Base-by-base conservation (phyloP, 2,797 vertebrate species). In the Danio jaintianensis region DNA sequence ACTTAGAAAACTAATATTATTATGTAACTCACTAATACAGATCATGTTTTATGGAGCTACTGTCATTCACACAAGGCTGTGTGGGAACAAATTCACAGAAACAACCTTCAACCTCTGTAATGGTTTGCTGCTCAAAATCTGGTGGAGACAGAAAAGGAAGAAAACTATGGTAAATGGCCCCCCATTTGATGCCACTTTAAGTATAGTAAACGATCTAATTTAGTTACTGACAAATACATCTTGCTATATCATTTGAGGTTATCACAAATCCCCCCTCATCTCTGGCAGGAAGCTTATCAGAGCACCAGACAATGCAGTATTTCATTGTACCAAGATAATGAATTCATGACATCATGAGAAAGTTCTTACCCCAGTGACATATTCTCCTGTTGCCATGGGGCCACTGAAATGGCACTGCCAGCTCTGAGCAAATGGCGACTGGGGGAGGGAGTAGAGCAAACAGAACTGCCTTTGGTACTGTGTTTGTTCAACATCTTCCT, bases 311-410 rank as follows among this genome's bases (percentile, higher is more conserved):
- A 79, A 75, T 61, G 76, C 53, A 58, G 43, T 67, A 77, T 81
- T 68, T 80, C 80, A 71, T 80, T 75, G 71, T 79, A 56, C 16
- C 48, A 62, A 36, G 72, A 81, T 85, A 84, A 78, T 83, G 82
- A 85, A 78, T 62, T 84, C 83, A 75, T 61, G 92, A 93, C 92
- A 93, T 94, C 93, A 94, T 94, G 92, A 94, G 93, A 94, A 95
- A 93, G 87, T 90, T 79, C 88, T 85, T 82, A 86, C 86, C 84
- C 84, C 61, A 78, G 89, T 89, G 89, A 92, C 89, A 89, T 82
- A 88, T 82, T 78, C 81, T 64, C 48, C 85, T 83, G 93, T 94
- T 94, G 91, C 91, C 90, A 94, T 91, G 92, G 92, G 84, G 85
- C 88, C 70, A 74, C 82, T 89, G 87, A 86, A 91, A 92, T 90